Evolutionary conservation across 2,113 vertebrate genomes (phyloP), one percentile per base, ranked within the genome.

Genomic region (Macquaria australasica): DNA sequence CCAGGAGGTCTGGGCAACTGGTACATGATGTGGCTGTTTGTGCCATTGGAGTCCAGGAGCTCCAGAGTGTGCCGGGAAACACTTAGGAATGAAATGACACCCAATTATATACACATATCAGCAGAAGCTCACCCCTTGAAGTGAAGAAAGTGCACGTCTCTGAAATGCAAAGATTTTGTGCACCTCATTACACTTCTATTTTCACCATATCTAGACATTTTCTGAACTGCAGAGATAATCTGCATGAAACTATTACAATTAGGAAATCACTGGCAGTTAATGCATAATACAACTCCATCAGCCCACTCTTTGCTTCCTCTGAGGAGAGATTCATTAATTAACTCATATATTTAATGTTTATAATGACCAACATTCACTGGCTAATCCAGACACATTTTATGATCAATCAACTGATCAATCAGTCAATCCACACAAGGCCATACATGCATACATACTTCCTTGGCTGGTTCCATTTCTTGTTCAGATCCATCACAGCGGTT

Each of bases 61-160:
- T 45, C 5, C 60, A 77, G 34, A 86, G 48, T 78, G 34, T 74
- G 72, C 77, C 37, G 58, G 62, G 62, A 82, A 79, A 72, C 59
- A 66, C 77, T 81, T 51, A 62, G 20, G 6, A 75, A 84, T 28
- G 34, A 82, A 89, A 59, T 90, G 84, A 88, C 83, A 85, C 55
- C 73, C 82, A 90, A 90, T 93, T 91, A 94, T 91, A 92, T 73
- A 51, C 84, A 79, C 45, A 86, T 53, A 88, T 90, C 73, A 84
- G 79, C 55, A 90, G 68, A 60, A 87, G 87, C 55, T 64, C 64
- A 53, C 34, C 86, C 66, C 58, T 80, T 84, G 43, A 71, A 85
- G 56, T 77, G 55, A 75, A 76, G 55, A 84, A 83, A 72, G 37
- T 34, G 72, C 50, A 55, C 3, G 56, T 69, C 79, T 85, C 68